Conservation (phyloP, 2,888 invertebrate species). For the Smittia aterrima region DNA sequence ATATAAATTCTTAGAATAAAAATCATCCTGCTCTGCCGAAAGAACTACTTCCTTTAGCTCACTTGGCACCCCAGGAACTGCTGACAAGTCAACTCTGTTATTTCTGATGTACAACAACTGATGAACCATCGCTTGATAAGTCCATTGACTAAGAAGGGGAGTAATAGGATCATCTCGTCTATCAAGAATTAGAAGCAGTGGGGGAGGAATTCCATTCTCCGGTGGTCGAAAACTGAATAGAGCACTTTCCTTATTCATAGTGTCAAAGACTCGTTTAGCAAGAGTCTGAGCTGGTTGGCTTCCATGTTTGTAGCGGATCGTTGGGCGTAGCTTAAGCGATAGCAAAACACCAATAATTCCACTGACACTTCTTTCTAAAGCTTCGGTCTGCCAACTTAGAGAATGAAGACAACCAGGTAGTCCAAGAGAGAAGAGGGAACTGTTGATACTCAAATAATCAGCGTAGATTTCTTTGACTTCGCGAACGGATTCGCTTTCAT, state of each 20-base stretch:
- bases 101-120: conserved; percentile 90
- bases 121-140: conserved; percentile 99
- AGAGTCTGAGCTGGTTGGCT: conserved; percentile 82
- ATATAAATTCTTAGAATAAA: conserved; percentile 93
- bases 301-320: conserved; percentile 83
- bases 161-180: conserved; percentile 94
- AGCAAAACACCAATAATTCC: conserved; percentile 83
- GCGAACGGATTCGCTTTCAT: conserved; percentile 95
- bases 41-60: conserved; percentile 92
- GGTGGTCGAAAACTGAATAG: conserved; percentile 80
- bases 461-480: conserved; percentile 97
- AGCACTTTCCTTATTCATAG: conserved; percentile 81
- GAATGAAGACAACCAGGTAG: conserved; percentile 68
- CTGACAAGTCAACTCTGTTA: conserved; percentile 87
- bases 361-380: conserved; percentile 76
- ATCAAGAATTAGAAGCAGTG: conserved; percentile 86
- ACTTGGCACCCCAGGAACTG: conserved; percentile 78
- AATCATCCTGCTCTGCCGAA: conserved; percentile 94
- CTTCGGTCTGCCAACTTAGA: conserved; percentile 73
- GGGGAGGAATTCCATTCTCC: conserved; percentile 63
- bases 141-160: conserved; percentile 96
- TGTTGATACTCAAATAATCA: conserved; percentile 90
- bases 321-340: conserved; percentile 86
- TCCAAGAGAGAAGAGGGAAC: conserved; percentile 85
- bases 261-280: conserved; percentile 81